Base-by-base conservation (phyloP, 2,113 vertebrate genomes). In the Leuciscus idus region DNA sequence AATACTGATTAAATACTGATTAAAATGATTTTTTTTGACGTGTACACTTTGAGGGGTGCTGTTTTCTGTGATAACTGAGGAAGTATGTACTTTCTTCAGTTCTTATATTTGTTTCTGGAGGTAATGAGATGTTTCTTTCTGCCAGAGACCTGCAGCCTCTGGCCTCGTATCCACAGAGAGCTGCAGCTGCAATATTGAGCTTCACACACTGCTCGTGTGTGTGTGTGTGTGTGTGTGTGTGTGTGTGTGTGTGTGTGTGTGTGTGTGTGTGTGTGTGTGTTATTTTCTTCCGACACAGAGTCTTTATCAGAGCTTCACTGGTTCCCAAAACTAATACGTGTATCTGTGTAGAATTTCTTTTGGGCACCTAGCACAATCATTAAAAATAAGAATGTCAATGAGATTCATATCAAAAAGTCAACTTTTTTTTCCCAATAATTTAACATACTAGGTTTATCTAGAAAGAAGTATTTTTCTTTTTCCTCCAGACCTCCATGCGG, bases 161-260 rank as follows among this genome's bases (percentile, higher is more conserved):
- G 61, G 61, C 61, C 61, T 64, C 61, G 28, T n/a, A 73, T 73
- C 73, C 73, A 48, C 43, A 43, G 70, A 73, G 52, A 79, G 55
- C 36, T 80, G 12, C 36, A 39, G 33, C 57, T 80, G 57, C 52
- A 39, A 21, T n/a, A 80, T 80, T 80, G 23, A 80, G 78, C 57
- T 62, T 80, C 55, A 62, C 36, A 46, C n/a, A 13, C 13, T 43
- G 39, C 39, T 43, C 39, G 1, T 0, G 13, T 52, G 50, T 52
- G 50, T 52, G 50, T 52, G 13, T 52, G 50, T 50, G 13, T 15
- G 48, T 12, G 46, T 48, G 46, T 46, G 43, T 46, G 43, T 46
- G 43, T 46, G 43, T 11, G 43, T 11, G 26, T 26, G 26, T 26
- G 26, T 26, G 26, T 26, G 26, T 26, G 26, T 26, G 26, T 26